Conservation (phyloP, 2,113 vertebrate species). For the Panthera tigris region DNA sequence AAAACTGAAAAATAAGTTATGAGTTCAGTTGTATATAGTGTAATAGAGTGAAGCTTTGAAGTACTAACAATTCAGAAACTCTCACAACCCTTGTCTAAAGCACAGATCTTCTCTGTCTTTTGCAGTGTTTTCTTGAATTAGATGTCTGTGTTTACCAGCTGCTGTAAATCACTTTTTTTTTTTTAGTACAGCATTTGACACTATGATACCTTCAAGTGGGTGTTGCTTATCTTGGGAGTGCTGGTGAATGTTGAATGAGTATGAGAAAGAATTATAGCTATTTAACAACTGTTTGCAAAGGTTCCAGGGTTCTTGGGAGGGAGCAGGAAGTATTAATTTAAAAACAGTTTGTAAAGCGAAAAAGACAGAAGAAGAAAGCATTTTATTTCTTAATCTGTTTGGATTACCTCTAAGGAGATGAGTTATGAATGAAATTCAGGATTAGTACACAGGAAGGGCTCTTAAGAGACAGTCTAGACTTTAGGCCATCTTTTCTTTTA, state of each 20-base stretch:
- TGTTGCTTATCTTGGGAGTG: conserved; percentile 47
- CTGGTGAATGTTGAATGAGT: not conserved
- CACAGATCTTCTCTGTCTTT: not conserved
- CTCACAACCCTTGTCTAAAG: not conserved
- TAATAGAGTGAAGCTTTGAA: not conserved
- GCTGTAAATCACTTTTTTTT: not conserved
- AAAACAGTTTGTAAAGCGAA: conserved; percentile 68
- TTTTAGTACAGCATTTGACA: conserved; percentile 19
- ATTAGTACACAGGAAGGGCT: conserved; percentile 31
- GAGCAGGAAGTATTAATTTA: conserved; percentile 74
- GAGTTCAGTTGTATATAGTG: not conserved
- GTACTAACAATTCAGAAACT: not conserved
- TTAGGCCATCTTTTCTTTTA: not conserved
- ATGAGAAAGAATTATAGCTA: conserved; percentile 7
- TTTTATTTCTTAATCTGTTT: conserved; percentile 71
- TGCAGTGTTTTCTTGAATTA: conserved; percentile 23
- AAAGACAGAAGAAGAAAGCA: conserved; percentile 24
- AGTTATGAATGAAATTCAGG: conserved; percentile 59
- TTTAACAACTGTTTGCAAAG: conserved; percentile 63
- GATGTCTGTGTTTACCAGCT: not conserved
- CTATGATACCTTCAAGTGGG: not conserved
- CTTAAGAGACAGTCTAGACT: conserved; percentile 66
- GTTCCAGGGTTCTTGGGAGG: conserved; percentile 53
- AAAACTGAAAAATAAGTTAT: not conserved
- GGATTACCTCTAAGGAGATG: conserved; percentile 62